Conservation (phyloP, 2,797 vertebrate genomes). For the Hirundo rustica region DNA sequence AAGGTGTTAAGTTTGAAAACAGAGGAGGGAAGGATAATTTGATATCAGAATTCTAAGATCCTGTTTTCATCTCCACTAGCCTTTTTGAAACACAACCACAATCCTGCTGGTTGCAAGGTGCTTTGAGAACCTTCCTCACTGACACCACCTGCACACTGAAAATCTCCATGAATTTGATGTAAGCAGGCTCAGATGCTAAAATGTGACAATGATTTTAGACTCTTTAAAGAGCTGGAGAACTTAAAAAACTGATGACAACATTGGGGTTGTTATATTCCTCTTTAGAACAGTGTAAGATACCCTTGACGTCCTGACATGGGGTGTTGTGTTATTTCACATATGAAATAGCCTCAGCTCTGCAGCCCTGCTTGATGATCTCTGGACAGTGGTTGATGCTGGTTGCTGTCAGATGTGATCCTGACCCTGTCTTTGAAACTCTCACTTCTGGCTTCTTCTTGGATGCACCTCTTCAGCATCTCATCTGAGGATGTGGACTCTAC, state of each 20-base stretch:
- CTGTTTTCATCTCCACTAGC: not conserved
- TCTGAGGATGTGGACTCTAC: not conserved
- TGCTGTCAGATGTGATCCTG: not conserved
- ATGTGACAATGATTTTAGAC: not conserved
- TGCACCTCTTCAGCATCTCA: not conserved
- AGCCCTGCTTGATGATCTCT: not conserved
- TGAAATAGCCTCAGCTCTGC: not conserved
- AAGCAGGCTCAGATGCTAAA: not conserved
- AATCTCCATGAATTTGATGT: not conserved
- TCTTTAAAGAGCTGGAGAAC: not conserved
- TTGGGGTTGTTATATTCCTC: not conserved
- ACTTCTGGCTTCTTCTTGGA: not conserved
- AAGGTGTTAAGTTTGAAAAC: not conserved
- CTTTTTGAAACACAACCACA: not conserved
- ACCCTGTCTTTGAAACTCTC: not conserved
- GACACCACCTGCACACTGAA: not conserved
- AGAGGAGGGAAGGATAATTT: not conserved
- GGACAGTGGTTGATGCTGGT: rapidly evolving
- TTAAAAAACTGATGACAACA: not conserved
- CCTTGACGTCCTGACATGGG: rapidly evolving
- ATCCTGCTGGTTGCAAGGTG: not conserved
- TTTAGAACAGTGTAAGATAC: not conserved
- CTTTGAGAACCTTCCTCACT: not conserved
- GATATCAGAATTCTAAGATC: not conserved
- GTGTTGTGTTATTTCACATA: not conserved